Base-by-base conservation (phyloP, 2,113 vertebrate genomes). In the Hucho hucho region DNA sequence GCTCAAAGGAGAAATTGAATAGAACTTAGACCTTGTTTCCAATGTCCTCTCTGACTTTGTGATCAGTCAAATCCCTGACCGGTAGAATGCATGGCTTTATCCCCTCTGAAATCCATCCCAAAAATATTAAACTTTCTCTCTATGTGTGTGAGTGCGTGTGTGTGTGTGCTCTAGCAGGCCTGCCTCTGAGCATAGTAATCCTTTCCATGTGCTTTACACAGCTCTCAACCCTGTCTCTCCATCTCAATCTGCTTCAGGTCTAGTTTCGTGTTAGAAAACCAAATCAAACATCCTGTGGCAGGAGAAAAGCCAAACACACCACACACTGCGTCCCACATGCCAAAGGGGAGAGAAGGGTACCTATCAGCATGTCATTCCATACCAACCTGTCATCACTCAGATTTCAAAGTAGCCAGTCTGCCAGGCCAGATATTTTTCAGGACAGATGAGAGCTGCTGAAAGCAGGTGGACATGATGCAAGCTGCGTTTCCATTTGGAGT, bases 21-120 rank as follows among this genome's bases (percentile, higher is more conserved):
- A 32, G 43, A 65, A 70, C 59, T 43, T 43, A 70, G 58, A 22
- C 73, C 71, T 64, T 46, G 64, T 37, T 7, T 12, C 28, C 18
- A 53, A 26, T 26, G 66, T 74, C 58, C 66, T 74, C 32, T 79
- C 53, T 79, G 77, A 70, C 77, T 66, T 74, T 79, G 68, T 59
- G 68, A 63, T 75, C 72, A 4, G 43, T 64, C 65, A 65, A 49
- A 74, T 70, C 59, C 28, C 59, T 43, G 37, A 46, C 32, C 53
- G 16, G 72, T 61, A 61, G 26, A 74, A 49, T n/a, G 58, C 28
- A 61, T 53, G 11, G 24, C 25, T 69, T 74, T 53, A 79, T 79
- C 69, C 66, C 69, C 64, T 74, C 69, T 37, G 67, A 74, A 74
- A 68, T 53, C 64, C 49, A 53, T 53, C 4, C 22, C 64, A 65